These are phyloP conservation scores for Pseudorhombus dupliciocellatus DNA, from an alignment of 2,113 vertebrate genomes.

Conservation along the genomic window DNA sequence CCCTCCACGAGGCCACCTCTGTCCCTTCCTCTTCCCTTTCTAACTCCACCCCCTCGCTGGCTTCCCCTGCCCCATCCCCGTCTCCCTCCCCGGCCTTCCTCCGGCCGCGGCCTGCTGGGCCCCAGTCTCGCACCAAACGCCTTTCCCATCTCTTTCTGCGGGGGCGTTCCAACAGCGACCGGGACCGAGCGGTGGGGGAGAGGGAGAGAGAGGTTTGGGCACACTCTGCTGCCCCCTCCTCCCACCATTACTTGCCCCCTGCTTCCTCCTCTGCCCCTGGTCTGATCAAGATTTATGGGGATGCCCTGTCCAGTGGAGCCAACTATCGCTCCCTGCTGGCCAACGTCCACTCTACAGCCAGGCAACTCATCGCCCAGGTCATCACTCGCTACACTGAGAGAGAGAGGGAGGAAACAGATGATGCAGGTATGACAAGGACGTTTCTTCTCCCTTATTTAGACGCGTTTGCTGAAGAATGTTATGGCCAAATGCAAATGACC, in stretches of 20 bases:
- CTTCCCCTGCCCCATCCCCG: constrained; percentile 76
- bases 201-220: constrained; percentile 85
- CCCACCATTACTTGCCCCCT: constrained; percentile 82
- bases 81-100: constrained; percentile 81
- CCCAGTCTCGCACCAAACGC: constrained; percentile 86
- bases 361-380: constrained; percentile 83
- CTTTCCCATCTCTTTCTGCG: constrained; percentile 91
- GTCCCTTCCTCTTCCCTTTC: constrained; percentile 79
- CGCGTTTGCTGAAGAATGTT: constrained; percentile 23
- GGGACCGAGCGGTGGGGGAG: constrained; percentile 80
- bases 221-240: constrained; percentile 82
- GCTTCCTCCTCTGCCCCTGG: constrained; percentile 82
- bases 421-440: constrained; percentile 71
- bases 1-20: constrained; percentile 78
- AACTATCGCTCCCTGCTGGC: constrained; percentile 85
- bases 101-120: constrained; percentile 76
- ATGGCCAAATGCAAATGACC: constrained; percentile 50
- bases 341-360: constrained; percentile 79
- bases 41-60: constrained; percentile 79
- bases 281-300: constrained; percentile 85
- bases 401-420: constrained; percentile 80
- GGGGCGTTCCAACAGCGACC: constrained; percentile 83
- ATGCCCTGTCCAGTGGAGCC: constrained; percentile 82
- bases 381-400: constrained; percentile 84
- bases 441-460: constrained; percentile 46